Base-by-base conservation (phyloP, 37 sponge, comb jelly and placozoan genomes). In the Spongilla lacustris region DNA sequence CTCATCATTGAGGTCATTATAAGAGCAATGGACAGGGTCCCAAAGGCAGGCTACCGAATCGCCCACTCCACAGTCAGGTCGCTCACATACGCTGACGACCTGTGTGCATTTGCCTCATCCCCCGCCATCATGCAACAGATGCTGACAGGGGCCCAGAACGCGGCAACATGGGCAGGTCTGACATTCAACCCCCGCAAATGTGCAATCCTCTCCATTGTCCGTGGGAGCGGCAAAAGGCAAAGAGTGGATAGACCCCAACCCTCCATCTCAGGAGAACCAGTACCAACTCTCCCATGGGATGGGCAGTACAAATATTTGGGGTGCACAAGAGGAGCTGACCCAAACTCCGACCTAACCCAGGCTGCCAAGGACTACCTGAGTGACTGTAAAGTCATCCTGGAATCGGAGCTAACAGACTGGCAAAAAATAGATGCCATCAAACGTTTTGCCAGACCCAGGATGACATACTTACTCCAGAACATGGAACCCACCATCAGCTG, bases 381-480 rank as follows among this genome's bases (percentile, higher is more conserved):
- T 10, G 77, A 31, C 23, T 30, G 34, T 31, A 58, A 68, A 28
- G 69, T n/a, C 17, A 83, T 88, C n/a, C 21, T 27, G 14, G 26
- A 37, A 48, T 71, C 73, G 36, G 28, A 17, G 8, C 76, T 90
- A 35, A 30, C 30, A 77, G 81, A 84, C 50, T 90, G 90, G 90
- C 90, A 85, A 69, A 90, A 90, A 70, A 38, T 90, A 30, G 81
- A 90, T 75, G 90, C 90, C 75, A 80, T 80, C 76, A 73, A 77
- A 34, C 50, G 24, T 24, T 90, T 90, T 77, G 76, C 80, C 25
- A 14, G 73, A 35, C 71, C 90, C 36, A 79, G 66, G 36, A 49
- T 48, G 26, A 30, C 37, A 25, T 83, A 77, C 58, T 71, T 69
- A 17, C 77, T 88, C 17, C 23, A 46, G 34, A 41, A 85, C 13